Percentiles rank a stretch among this genome's conserved stretches.
Evolutionary conservation across 2,797 vertebrate genomes (phyloP).

Genomic region (Eulemur albifrons): DNA sequence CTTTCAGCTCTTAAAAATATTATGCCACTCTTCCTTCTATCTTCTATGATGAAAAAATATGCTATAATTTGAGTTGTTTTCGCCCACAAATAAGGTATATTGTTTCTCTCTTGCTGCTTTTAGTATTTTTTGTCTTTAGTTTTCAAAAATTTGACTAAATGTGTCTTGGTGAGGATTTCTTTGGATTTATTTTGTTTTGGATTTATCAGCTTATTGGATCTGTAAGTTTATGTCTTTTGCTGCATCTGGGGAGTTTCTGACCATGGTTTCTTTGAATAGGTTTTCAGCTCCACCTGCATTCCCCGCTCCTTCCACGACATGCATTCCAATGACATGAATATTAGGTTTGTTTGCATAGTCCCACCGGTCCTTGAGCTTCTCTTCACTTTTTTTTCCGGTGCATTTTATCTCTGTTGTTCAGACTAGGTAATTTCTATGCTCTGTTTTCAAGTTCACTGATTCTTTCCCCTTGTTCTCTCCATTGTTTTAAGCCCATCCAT

Average conservation of each 20-base stretch:
- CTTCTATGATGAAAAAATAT: not conserved
- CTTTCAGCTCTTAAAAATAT: conserved; percentile 30
- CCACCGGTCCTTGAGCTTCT: not conserved
- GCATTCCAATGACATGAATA: not conserved
- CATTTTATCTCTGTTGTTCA: not conserved
- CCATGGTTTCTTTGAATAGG: not conserved
- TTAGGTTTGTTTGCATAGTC: not conserved
- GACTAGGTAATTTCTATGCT: not conserved
- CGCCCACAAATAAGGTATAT: not conserved
- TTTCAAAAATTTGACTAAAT: conserved; percentile 32
- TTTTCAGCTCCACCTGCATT: not conserved
- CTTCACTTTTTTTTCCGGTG: not conserved
- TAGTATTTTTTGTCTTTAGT: conserved; percentile 11
- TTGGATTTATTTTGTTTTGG: not conserved
- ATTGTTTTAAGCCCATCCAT: not conserved
- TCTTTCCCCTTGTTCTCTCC: not conserved
- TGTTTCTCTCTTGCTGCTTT: not conserved
- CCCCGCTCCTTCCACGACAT: not conserved
- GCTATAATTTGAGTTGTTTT: not conserved
- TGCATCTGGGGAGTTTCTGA: not conserved
- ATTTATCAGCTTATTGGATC: conserved; percentile 23
- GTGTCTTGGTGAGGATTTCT: not conserved
- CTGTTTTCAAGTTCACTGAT: not conserved
- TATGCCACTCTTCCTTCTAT: conserved; percentile 6
- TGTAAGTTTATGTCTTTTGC: not conserved